phyloP scores from a whole-genome alignment of 1,140 invertebrate species.

The Melanaphis sacchari region DNA sequence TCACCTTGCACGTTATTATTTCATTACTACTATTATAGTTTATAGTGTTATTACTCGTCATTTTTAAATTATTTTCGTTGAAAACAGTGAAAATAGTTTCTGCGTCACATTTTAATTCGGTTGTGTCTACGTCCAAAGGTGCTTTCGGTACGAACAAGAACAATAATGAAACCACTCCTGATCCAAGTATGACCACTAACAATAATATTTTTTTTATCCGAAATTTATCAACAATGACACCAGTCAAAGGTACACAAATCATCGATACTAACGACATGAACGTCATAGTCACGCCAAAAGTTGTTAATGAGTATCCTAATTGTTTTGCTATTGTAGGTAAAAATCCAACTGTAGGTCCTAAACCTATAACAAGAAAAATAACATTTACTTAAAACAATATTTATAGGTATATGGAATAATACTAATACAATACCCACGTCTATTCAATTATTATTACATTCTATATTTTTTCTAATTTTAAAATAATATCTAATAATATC shows the following conservation, averaged over 20 bases:
- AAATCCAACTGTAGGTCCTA: conserved; percentile 82
- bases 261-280: conserved; percentile 76
- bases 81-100: neutral
- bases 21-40: neutral
- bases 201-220: neutral
- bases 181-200: neutral
- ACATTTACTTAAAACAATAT: neutral
- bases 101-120: neutral
- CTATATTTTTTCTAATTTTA: too few species aligned
- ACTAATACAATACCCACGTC: too few species aligned
- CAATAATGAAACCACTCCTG: neutral
- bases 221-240: neutral
- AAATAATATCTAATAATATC: neutral
- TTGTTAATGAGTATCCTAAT: conserved; percentile 78
- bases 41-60: neutral
- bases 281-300: conserved; percentile 80
- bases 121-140: neutral
- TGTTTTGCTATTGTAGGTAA: conserved; percentile 81
- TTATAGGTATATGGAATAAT: neutral
- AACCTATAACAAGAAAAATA: conserved; percentile 70
- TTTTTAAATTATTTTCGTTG: neutral
- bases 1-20: neutral
- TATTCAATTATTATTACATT: too few species aligned
- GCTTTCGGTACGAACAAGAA: neutral
- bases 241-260: neutral